phyloP scores from a whole-genome alignment of 1,140 invertebrate species.

The Cotesia chilonis region DNA sequence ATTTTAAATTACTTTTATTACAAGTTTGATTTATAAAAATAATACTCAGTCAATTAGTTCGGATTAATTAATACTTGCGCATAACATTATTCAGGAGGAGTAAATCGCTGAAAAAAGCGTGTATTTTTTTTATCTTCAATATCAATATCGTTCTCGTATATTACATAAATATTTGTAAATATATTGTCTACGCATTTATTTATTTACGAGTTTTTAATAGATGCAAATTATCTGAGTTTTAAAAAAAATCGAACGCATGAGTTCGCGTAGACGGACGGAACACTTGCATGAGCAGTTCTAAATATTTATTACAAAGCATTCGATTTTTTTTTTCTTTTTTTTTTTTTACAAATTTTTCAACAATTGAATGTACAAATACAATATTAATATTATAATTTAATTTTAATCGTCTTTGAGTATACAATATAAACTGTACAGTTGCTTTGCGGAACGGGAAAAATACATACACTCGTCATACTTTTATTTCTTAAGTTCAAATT shows the following conservation, averaged over 20 bases:
- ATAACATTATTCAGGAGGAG: conserved; percentile 40
- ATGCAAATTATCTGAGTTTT: neutral
- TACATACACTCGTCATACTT: conserved; percentile 11
- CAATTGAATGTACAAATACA: conserved; percentile 2
- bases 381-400: neutral
- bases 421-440: conserved; percentile 18
- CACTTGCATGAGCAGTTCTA: conserved; percentile 35
- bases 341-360: conserved; percentile 3
- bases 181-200: conserved; percentile 26
- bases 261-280: conserved; percentile 47
- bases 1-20: conserved; percentile 29
- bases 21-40: conserved; percentile 56
- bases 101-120: conserved; percentile 34
- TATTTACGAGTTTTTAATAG: conserved; percentile 3
- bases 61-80: conserved; percentile 55
- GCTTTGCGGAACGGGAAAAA: conserved; percentile 6
- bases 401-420: neutral
- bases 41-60: conserved; percentile 62
- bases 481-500: neutral
- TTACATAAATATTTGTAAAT: conserved; percentile 7
- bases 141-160: conserved; percentile 12
- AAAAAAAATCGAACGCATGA: conserved; percentile 30
- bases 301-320: conserved; percentile 23
- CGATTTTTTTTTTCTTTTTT: conserved; percentile 12
- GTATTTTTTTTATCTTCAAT: conserved; percentile 19